Conservation (phyloP, 2,797 vertebrate genomes). For the Microctenopoma stevenorrisi region DNA sequence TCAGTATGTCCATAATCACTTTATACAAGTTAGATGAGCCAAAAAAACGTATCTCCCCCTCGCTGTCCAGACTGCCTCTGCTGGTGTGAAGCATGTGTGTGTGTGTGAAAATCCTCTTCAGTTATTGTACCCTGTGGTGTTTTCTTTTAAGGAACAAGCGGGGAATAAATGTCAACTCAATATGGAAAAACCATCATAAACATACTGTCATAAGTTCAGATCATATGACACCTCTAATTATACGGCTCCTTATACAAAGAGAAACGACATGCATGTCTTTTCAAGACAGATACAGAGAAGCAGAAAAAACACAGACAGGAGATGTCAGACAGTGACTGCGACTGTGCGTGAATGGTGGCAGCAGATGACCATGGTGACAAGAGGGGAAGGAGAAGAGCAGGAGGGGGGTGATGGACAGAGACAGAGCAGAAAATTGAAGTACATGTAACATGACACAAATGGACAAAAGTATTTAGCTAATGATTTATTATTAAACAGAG, state of each 20-base stretch:
- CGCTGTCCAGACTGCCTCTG: slow-evolving; percentile 73
- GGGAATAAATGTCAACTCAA: slow-evolving; percentile 51
- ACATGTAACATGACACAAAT: slow-evolving; percentile 88
- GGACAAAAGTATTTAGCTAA: slow-evolving; percentile 89
- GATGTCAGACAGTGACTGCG: slow-evolving; percentile 43
- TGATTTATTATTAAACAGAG: slow-evolving; percentile 88
- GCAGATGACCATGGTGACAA: slow-evolving; percentile 35
- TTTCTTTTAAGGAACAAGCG: slow-evolving; percentile 26
- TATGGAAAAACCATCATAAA: slow-evolving; percentile 34
- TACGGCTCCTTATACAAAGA: slow-evolving; percentile 13
- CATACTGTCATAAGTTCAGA: slow-evolving; percentile 12
- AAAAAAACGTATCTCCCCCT: slow-evolving; percentile 78
- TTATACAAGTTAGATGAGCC: slow-evolving; percentile 84
- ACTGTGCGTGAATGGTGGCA: slow-evolving; percentile 47
- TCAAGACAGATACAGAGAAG: slow-evolving; percentile 10
- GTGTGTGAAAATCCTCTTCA: slow-evolving; percentile 12
- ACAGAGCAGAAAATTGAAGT: slow-evolving; percentile 84
- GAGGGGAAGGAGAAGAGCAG: slow-evolving; percentile 21
- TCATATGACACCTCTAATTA: slow-evolving; percentile 15
- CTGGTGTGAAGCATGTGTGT: slow-evolving; percentile 52
- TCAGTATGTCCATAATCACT: slow-evolving; percentile 85
- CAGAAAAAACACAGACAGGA: slow-evolving; percentile 18
- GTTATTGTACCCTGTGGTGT: slow-evolving; percentile 29
- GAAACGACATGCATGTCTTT: slow-evolving; percentile 22
- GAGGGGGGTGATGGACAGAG: slow-evolving; percentile 61